A percentile compares a stretch with the other conserved stretches of the same genome.
These are phyloP conservation scores for Teleopsis dalmanni DNA, from an alignment of 1,140 invertebrate genomes.

Conservation along the genomic window DNA sequence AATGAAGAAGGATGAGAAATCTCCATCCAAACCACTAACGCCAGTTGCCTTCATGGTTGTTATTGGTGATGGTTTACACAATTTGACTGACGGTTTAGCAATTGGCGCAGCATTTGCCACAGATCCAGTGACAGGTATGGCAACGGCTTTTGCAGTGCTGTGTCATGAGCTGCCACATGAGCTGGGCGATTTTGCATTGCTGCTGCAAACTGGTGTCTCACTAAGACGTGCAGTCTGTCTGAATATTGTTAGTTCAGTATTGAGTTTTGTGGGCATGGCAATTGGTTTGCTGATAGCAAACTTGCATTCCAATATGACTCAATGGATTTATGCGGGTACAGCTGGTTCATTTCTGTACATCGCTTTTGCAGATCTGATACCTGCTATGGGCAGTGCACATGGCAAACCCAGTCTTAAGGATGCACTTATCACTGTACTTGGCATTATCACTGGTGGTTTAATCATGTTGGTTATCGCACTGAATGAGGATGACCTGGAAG, in stretches of 20 bases:
- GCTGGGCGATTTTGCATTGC: slow-evolving; percentile 71
- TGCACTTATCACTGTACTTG: slow-evolving; percentile 53
- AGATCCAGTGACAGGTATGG: slow-evolving; percentile 62
- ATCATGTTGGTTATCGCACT: slow-evolving; percentile 70
- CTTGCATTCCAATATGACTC: slow-evolving; percentile 53
- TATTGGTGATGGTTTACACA: slow-evolving; percentile 72
- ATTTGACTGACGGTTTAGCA: slow-evolving; percentile 71
- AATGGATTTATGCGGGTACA: slow-evolving; percentile 70
- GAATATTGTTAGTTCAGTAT: slow-evolving; percentile 64
- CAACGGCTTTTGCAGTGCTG: slow-evolving; percentile 70
- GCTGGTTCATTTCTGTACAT: slow-evolving; percentile 80
- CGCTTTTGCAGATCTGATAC: slow-evolving; percentile 70
- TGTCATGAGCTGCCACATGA: slow-evolving; percentile 79
- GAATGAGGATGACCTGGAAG: slow-evolving; percentile 62
- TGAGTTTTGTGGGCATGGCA: slow-evolving; percentile 68
- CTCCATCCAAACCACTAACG: slow-evolving; percentile 40
- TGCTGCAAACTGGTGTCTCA: slow-evolving; percentile 68
- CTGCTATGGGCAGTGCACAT: slow-evolving; percentile 49
- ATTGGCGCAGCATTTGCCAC: slow-evolving; percentile 71
- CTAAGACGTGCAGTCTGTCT: slow-evolving; percentile 62
- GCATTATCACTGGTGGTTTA: slow-evolving; percentile 59
- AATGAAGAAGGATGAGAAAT: slow-evolving; percentile 45
- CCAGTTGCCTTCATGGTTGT: slow-evolving; percentile 72
- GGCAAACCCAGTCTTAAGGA: slow-evolving; percentile 37
- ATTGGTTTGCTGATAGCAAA: slow-evolving; percentile 64